These are phyloP conservation scores for Alosa alosa DNA, from an alignment of 2,113 vertebrate species.

Conservation along the genomic window DNA sequence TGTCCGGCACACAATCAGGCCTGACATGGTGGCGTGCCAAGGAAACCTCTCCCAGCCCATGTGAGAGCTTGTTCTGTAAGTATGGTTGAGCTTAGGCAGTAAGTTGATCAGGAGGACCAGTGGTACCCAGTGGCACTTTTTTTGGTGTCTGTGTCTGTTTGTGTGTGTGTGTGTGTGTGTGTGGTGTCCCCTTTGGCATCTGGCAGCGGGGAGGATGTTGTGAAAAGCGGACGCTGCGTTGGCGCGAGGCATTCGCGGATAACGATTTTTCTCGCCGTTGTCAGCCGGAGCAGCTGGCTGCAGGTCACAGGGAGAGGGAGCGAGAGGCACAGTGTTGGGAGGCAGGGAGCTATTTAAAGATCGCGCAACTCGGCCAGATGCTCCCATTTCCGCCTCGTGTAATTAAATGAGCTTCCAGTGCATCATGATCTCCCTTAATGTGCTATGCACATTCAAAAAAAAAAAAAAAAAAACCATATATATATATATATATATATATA, in stretches of 20 bases:
- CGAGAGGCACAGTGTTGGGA: slow-evolving; percentile 41
- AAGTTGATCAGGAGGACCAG: neutral
- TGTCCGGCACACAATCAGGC: neutral
- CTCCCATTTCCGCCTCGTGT: slow-evolving; percentile 58
- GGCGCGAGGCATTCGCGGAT: slow-evolving; percentile 24
- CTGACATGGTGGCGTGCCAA: neutral
- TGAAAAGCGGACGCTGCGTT: slow-evolving; percentile 11
- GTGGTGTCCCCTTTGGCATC: neutral
- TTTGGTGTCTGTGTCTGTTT: neutral
- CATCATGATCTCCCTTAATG: neutral
- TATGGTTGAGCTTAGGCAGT: neutral
- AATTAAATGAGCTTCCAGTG: slow-evolving; percentile 57
- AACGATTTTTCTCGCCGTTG: slow-evolving; percentile 42
- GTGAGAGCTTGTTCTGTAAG: neutral
- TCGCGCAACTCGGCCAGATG: slow-evolving; percentile 60
- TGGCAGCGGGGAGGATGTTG: slow-evolving; percentile 6
- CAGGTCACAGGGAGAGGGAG: neutral
- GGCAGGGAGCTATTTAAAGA: slow-evolving; percentile 65
- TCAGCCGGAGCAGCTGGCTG: slow-evolving; percentile 36
- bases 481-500: too few relatives aligned
- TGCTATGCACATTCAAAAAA: neutral
- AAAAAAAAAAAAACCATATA: too few relatives aligned
- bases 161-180: neutral
- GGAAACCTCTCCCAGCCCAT: neutral
- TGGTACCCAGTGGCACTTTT: neutral